Evolutionary conservation across 2,797 vertebrate genomes (phyloP), one percentile per base, ranked within the genome.

Genomic region (Lutjanus argentimaculatus): DNA sequence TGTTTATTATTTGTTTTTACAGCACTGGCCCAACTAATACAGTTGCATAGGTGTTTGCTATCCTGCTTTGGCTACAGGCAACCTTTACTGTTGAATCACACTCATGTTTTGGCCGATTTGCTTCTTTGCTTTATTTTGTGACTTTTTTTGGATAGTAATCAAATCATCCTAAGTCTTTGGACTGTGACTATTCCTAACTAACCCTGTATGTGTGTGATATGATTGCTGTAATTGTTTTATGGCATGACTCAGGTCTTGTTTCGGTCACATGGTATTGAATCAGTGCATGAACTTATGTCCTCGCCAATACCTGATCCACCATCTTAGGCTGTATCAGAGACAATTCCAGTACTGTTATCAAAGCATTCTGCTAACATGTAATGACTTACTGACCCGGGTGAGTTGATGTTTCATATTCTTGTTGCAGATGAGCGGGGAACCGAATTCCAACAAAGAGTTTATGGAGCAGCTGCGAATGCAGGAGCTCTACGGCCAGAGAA

Each of bases 391-490:
- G 19, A 40, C 17, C 11, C n/a, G 30, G 2, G 3, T 64, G 16
- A 22, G 22, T 17, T 55, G 2, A 70, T 6, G 10, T 73, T 22
- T 75, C 9, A 46, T 40, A 0, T 67, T 65, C 12, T 65, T 58
- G 58, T 77, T 85, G 42, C 73, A 96, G 96, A 97, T 96, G 96
- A 96, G 94, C 51, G 91, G 87, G 15, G 84, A 93, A 30, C 88
- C 94, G 15, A 91, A 95, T 17, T 83, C 90, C 17, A 97, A 98
- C 84, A 96, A 96, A 12, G 98, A 97, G 71, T 98, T 99, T 77
- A 88, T 96, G 64, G 97, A 97, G 88, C 98, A 99, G 96, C 95
- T 99, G 81, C 96, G 97, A 78, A 94, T 98, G 91, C 98, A 98
- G 93, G 94, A 98, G 87, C 95, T 97, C 72, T 97, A 96, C 17